These are phyloP conservation scores for Melanotaenia nigrans DNA, from an alignment of 2,797 vertebrate species.

Conservation along the genomic window DNA sequence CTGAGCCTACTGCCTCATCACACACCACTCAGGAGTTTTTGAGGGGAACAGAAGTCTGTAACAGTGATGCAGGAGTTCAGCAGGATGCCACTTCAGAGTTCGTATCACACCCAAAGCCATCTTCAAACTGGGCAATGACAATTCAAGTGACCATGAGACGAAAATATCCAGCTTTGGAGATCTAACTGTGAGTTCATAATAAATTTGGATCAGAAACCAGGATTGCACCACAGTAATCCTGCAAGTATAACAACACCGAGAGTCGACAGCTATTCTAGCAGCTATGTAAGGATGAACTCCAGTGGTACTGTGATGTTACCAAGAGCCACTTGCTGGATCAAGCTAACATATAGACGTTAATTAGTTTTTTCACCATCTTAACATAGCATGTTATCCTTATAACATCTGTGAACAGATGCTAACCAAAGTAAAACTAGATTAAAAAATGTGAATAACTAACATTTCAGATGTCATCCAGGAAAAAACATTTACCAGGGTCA, in stretches of 20 bases:
- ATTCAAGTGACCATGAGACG: constrained; percentile 2
- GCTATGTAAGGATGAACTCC: background rate
- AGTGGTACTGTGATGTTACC: background rate
- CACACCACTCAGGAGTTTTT: constrained; percentile 43
- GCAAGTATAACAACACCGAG: background rate
- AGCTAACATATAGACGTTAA: background rate
- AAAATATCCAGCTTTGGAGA: background rate
- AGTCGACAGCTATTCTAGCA: background rate
- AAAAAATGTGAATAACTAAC: background rate
- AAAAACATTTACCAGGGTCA: background rate
- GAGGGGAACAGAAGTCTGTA: constrained; percentile 29
- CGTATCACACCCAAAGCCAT: background rate
- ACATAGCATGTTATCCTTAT: background rate
- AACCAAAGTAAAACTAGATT: background rate
- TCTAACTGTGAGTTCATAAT: background rate
- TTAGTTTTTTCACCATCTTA: background rate
- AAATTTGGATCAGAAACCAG: background rate
- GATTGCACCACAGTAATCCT: background rate
- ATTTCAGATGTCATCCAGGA: background rate
- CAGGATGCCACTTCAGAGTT: constrained; percentile 7
- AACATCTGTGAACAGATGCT: background rate
- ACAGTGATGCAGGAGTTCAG: constrained; percentile 24
- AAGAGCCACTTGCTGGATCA: background rate
- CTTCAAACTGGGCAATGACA: background rate
- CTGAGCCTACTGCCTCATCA: constrained; percentile 52